Conservation (phyloP, 2,888 invertebrate genomes). For the Oscheius sp. region DNA sequence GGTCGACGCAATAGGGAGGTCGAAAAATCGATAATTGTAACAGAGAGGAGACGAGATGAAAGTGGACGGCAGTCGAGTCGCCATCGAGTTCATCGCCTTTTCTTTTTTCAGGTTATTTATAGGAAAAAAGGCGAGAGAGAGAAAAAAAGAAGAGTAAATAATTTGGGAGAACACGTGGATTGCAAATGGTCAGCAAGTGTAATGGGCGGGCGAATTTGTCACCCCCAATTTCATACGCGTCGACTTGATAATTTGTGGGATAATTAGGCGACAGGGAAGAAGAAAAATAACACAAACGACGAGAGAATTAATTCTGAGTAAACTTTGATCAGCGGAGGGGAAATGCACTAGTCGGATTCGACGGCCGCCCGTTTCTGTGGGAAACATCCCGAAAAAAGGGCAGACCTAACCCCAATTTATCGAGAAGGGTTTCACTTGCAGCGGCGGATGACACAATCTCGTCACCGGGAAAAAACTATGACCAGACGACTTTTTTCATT, state of each 20-base stretch:
- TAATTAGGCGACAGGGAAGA: not conserved
- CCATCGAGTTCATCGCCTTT: not conserved
- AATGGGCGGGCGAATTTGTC: not conserved
- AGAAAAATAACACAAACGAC: not conserved
- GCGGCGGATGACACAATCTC: no score
- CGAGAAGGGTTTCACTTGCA: no score
- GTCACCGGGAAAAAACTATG: no score
- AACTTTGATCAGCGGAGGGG: no score
- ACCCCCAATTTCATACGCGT: not conserved
- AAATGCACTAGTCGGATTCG: no score
- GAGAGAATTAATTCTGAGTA: not conserved
- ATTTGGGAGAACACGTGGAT: not conserved
- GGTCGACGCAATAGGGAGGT: no score
- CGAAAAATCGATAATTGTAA: constrained; percentile 10
- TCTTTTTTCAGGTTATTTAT: not conserved
- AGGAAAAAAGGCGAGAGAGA: not conserved
- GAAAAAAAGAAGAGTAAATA: not conserved
- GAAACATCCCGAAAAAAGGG: no score
- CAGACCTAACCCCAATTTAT: no score
- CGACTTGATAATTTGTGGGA: not conserved
- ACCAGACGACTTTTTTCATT: no score
- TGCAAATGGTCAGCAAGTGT: no score
- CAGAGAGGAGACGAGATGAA: constrained; percentile 4
- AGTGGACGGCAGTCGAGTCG: constrained; percentile 2
- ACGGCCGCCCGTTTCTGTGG: no score